Evolutionary conservation across 2,797 vertebrate genomes (phyloP).

Genomic region (Centroberyx gerrardi): DNA sequence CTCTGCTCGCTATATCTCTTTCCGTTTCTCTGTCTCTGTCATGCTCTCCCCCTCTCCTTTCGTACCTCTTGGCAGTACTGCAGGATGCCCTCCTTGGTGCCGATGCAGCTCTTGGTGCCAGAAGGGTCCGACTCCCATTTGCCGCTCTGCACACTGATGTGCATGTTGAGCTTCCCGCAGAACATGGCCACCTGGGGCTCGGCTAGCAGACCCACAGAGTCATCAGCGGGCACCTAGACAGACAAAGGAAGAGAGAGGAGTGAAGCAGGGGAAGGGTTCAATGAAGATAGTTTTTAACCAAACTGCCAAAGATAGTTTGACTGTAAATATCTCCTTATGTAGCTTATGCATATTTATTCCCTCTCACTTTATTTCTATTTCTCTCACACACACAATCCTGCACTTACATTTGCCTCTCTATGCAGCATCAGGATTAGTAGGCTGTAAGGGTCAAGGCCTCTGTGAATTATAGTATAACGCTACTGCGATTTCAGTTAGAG

Average conservation of each 20-base stretch:
- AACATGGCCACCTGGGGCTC: slow-evolving; percentile 99
- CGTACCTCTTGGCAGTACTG: slow-evolving; percentile 96
- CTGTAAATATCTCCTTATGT: not conserved
- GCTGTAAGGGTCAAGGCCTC: slow-evolving; percentile 25
- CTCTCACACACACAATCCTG: slow-evolving; percentile 15
- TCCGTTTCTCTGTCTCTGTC: not conserved
- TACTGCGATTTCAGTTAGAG: slow-evolving; percentile 28
- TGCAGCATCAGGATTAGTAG: slow-evolving; percentile 32
- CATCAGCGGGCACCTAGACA: slow-evolving; percentile 83
- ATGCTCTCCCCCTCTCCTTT: not conserved
- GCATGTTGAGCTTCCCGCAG: slow-evolving; percentile 98
- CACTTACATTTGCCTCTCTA: slow-evolving; percentile 4
- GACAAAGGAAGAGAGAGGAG: slow-evolving; percentile 33
- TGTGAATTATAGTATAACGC: slow-evolving; percentile 33
- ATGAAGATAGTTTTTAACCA: not conserved
- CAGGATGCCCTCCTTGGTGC: slow-evolving; percentile 94
- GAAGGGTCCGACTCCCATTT: slow-evolving; percentile 96
- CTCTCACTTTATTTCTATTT: slow-evolving; percentile 9
- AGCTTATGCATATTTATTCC: slow-evolving; percentile 13
- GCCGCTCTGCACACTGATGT: slow-evolving; percentile 96
- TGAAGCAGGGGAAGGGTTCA: slow-evolving; percentile 3
- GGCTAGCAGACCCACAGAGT: slow-evolving; percentile 85
- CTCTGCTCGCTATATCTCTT: not conserved
- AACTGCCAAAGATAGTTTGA: slow-evolving; percentile 9
- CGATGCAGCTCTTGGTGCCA: slow-evolving; percentile 92